These are phyloP conservation scores for Maccullochella peelii DNA, from an alignment of 2,113 vertebrate genomes.

Conservation along the genomic window DNA sequence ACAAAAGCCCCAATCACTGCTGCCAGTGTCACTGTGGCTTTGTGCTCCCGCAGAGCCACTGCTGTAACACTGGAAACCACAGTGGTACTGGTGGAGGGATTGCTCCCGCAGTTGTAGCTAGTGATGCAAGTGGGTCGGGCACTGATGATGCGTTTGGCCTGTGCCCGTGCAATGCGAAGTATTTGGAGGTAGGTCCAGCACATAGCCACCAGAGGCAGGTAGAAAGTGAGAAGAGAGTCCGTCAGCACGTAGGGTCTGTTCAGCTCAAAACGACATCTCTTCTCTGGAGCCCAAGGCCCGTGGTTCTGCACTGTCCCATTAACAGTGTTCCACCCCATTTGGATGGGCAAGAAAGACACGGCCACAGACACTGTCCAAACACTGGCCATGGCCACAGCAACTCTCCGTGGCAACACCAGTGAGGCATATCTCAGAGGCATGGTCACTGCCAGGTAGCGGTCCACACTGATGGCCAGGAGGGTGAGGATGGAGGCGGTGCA, in stretches of 20 bases:
- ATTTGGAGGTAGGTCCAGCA: conserved; percentile 93
- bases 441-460: conserved; percentile 93
- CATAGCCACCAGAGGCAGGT: conserved; percentile 92
- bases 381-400: conserved; percentile 84
- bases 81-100: conserved; percentile 70
- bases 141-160: conserved; percentile 90
- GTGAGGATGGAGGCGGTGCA: conserved; percentile 98
- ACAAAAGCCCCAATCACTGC: conserved; percentile 90
- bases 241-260: conserved; percentile 90
- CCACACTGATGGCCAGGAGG: conserved; percentile 94
- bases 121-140: conserved; percentile 71
- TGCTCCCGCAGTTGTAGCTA: conserved; percentile 66
- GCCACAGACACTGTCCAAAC: conserved; percentile 93
- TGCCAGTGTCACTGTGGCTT: conserved; percentile 84
- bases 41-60: conserved; percentile 86
- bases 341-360: conserved; percentile 95
- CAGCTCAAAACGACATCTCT: conserved; percentile 88
- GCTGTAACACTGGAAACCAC: conserved; percentile 70
- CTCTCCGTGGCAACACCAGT: conserved; percentile 86
- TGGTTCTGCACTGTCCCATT: conserved; percentile 86
- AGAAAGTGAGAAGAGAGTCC: conserved; percentile 93
- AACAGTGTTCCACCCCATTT: conserved; percentile 94
- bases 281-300: conserved; percentile 33
- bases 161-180: conserved; percentile 91
- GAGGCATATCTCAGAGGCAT: conserved; percentile 90